Evolutionary conservation across 2,797 vertebrate genomes (phyloP).

Genomic region (Borostomias antarcticus): DNA sequence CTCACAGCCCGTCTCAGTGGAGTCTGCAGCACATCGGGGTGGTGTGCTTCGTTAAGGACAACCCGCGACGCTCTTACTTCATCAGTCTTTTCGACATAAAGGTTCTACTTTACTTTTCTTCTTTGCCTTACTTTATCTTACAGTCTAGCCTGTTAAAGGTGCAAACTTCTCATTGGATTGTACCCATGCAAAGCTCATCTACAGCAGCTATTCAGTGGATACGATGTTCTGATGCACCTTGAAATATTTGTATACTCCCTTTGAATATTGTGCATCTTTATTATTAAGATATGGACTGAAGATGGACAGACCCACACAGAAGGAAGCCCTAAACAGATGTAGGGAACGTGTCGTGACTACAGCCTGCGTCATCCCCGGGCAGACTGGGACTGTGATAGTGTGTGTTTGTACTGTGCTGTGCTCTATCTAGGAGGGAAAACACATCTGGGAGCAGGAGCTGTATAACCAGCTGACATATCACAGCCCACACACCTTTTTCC

Average conservation of each 20-base stretch:
- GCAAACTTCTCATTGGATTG: neutral
- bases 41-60: constrained; percentile 89
- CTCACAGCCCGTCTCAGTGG: constrained; percentile 77
- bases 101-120: too few relatives aligned
- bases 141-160: neutral
- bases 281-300: too few relatives aligned
- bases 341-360: too few relatives aligned
- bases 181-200: neutral
- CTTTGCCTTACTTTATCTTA: too few relatives aligned
- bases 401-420: neutral
- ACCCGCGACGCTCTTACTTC: constrained; percentile 87
- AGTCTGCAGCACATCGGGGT: constrained; percentile 82
- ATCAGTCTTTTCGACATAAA: constrained; percentile 84
- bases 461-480: constrained; percentile 81
- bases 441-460: constrained; percentile 91
- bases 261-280: too few relatives aligned
- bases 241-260: too few relatives aligned
- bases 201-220: neutral
- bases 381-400: neutral
- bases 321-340: too few relatives aligned
- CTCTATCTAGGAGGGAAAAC: constrained; percentile 69
- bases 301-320: too few relatives aligned
- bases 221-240: neutral
- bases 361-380: neutral
- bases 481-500: constrained; percentile 74